phyloP scores from a whole-genome alignment of 2,797 vertebrate species.

The Philypnodon macrostomus region DNA sequence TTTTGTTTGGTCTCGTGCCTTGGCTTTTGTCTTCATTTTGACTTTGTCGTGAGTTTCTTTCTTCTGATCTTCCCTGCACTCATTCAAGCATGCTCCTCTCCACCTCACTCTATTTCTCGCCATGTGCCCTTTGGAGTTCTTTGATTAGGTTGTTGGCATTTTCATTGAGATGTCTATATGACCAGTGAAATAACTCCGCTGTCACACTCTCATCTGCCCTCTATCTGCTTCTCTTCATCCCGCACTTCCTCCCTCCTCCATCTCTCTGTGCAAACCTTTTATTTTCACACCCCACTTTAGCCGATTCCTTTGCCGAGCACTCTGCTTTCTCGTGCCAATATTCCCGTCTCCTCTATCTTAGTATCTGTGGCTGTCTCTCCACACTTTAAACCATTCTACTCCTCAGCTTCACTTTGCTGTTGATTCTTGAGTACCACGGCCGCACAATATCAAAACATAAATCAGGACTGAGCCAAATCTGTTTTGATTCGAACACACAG shows the following conservation, averaged over 20 bases:
- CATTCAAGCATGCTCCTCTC: constrained; percentile 1
- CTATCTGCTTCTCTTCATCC: constrained; percentile 52
- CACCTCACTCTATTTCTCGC: constrained; percentile 22
- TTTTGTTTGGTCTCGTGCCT: too few relatives aligned
- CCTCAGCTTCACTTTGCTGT: constrained; percentile 15
- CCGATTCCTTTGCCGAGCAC: constrained; percentile 32
- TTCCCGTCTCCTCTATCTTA: constrained; percentile 21
- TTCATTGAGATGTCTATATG: constrained; percentile 73
- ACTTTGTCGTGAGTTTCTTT: constrained; percentile 5
- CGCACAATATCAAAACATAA: too few relatives aligned
- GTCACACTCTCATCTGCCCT: constrained; percentile 60
- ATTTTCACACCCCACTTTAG: constrained; percentile 38
- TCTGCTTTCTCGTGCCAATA: constrained; percentile 32
- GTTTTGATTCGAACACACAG: too few relatives aligned
- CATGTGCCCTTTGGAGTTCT: constrained; percentile 67
- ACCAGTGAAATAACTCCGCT: constrained; percentile 68
- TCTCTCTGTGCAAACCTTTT: constrained; percentile 32
- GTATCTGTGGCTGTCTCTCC: constrained; percentile 19
- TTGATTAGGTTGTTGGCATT: constrained; percentile 77
- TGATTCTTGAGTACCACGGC: too few relatives aligned
- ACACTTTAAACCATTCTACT: constrained; percentile 24
- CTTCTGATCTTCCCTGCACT: constrained; percentile 14
- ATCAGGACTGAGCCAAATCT: too few relatives aligned
- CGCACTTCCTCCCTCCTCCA: constrained; percentile 24
- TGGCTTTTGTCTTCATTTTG: neutral